Evolutionary conservation across 2,797 vertebrate genomes (phyloP).

Genomic region (Basileuterus tristriatus): DNA sequence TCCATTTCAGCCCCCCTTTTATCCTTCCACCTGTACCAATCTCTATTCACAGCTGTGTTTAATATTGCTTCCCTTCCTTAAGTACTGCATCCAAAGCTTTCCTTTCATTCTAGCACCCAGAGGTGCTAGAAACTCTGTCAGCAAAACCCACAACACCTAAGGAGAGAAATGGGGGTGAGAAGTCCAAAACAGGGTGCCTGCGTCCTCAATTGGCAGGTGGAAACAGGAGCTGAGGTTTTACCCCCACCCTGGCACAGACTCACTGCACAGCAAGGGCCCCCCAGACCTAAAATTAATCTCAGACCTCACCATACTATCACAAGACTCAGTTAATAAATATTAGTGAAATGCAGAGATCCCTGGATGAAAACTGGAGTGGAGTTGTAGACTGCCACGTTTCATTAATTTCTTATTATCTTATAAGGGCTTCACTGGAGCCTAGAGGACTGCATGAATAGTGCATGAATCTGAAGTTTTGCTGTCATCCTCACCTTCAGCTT

Average conservation of each 20-base stretch:
- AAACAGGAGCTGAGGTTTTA: neutral
- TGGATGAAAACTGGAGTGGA: conserved; percentile 27
- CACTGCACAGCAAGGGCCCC: neutral
- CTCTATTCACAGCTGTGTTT: neutral
- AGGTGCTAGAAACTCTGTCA: neutral
- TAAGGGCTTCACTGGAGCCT: conserved; percentile 49
- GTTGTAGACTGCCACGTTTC: conserved; percentile 41
- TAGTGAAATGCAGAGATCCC: conserved; percentile 7
- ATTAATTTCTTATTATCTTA: conserved; percentile 66
- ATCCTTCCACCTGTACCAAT: neutral
- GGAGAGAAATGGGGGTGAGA: neutral
- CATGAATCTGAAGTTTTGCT: conserved; percentile 46
- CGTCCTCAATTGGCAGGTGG: neutral
- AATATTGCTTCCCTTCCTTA: neutral
- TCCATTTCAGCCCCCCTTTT: neutral
- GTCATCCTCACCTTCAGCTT: conserved; percentile 50
- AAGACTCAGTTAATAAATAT: conserved; percentile 58
- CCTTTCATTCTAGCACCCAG: neutral
- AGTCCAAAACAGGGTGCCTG: neutral
- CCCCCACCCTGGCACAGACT: neutral
- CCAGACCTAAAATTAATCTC: neutral
- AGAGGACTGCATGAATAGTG: conserved; percentile 49
- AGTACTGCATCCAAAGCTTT: neutral
- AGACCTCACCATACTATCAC: neutral
- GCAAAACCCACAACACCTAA: neutral